These are phyloP conservation scores for Tetramorium alpestre DNA, from an alignment of 1,140 invertebrate genomes.

Conservation along the genomic window DNA sequence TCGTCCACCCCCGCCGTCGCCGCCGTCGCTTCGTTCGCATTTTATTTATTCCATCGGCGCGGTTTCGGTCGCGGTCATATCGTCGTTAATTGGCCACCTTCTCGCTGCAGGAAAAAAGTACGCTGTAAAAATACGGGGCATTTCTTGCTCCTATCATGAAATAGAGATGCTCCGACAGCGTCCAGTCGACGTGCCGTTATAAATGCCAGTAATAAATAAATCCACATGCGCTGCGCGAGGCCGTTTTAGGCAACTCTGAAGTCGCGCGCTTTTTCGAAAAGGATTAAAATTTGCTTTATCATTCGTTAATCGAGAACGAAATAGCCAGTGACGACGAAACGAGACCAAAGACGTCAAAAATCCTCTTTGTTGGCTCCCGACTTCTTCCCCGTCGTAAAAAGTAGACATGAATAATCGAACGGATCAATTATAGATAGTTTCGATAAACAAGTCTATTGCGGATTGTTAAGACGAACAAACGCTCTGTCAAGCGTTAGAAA, in stretches of 20 bases:
- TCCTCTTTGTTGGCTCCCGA: background rate
- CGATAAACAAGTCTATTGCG: background rate
- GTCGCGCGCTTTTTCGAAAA: background rate
- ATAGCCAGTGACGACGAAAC: background rate
- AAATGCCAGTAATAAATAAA: background rate
- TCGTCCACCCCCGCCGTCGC: background rate
- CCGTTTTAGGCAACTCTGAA: background rate
- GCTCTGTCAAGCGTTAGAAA: background rate
- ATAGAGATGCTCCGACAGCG: background rate
- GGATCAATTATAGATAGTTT: background rate
- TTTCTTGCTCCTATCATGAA: background rate
- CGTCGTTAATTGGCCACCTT: slow-evolving; percentile 67
- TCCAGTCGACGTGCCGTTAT: background rate
- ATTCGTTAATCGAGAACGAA: background rate
- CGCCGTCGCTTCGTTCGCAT: slow-evolving; percentile 11
- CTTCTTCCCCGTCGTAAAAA: background rate
- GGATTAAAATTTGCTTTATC: background rate
- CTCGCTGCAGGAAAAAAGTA: slow-evolving; percentile 31
- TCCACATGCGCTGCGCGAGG: background rate
- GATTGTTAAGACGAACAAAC: background rate
- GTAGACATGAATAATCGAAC: background rate
- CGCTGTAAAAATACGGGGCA: background rate
- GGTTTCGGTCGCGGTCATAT: slow-evolving; percentile 58
- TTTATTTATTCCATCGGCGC: slow-evolving; percentile 67
- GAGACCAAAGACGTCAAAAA: background rate